Base-by-base conservation (phyloP, 2,888 invertebrate species). In the Drosophila koepferae region DNA sequence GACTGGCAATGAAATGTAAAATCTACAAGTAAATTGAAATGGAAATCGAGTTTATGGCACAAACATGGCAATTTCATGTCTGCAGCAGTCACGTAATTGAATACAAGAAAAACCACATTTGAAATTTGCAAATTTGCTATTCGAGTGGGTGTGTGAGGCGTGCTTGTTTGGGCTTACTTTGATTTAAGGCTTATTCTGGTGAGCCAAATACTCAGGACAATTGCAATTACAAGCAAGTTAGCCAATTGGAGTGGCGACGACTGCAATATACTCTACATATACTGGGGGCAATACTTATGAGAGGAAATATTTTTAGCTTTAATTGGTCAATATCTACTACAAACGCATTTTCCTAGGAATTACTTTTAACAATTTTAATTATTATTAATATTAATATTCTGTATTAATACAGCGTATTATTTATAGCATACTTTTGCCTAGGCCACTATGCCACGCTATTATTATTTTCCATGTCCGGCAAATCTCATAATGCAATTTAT, bases 21-120 rank as follows among this genome's bases (percentile, higher is more conserved):
- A 69, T 56, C 38, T 61, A 66, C 41, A 72, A 72, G 64, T 65
- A 82, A 84, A 79, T 81, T 80, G 51, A 76, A 89, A 86, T 80
- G 73, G 62, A 63, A 73, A 74, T 74, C 73, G 60, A 73, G 72
- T 68, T 72, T 68, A 64, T 55, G 67, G 49, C 73, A 67, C 44
- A 72, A 64, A 68, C 63, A 65, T 58, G 63, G 51, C 59, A 59
- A 56, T 48, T 38, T 9, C 16, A 54, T 48, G 46, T 65, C 63
- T 77, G 77, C 65, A 61, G 69, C 74, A 87, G 83, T 79, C 88
- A 87, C 87, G 88, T 82, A 86, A 86, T 77, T 86, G 77, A 78
- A 85, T 81, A 76, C 18, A 20, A 34, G 61, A 16, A 60, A 82
- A 76, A 82, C 77, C 80, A 73, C 70, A 77, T 76, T 77, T 74